Conservation (phyloP, 1,140 invertebrate species). For the Bombus soroeensis region DNA sequence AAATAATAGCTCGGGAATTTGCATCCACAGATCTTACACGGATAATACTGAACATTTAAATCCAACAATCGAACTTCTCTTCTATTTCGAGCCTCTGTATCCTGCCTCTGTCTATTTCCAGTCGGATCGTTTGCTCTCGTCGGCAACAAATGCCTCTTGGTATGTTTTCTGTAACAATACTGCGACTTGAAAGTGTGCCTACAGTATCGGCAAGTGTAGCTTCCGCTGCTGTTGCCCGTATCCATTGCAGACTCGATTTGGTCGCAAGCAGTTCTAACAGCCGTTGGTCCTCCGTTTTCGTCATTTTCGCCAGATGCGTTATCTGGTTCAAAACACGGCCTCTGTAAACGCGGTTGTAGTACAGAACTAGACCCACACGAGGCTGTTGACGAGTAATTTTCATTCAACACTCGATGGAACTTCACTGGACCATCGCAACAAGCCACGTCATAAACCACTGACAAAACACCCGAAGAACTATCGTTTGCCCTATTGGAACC, state of each 20-base stretch:
- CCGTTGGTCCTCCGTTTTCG: constrained; percentile 65
- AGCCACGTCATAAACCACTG: constrained; percentile 90
- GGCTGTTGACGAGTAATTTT: constrained; percentile 84
- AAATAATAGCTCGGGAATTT: constrained; percentile 97
- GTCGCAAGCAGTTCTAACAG: background rate
- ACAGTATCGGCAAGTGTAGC: constrained; percentile 89
- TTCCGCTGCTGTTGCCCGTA: constrained; percentile 51
- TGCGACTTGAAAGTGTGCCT: constrained; percentile 92
- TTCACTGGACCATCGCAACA: constrained; percentile 94
- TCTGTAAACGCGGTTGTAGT: constrained; percentile 34
- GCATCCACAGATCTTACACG: constrained; percentile 94
- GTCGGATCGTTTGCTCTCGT: constrained; percentile 61
- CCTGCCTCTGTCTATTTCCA: constrained; percentile 36
- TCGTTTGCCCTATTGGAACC: constrained; percentile 42
- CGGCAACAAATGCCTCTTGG: constrained; percentile 86
- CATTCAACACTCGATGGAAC: constrained; percentile 90
- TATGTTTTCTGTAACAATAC: constrained; percentile 92
- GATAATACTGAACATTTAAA: constrained; percentile 94
- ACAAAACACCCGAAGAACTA: constrained; percentile 41
- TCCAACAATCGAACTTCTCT: constrained; percentile 87
- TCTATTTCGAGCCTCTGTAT: constrained; percentile 58
- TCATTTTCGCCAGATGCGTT: constrained; percentile 71
- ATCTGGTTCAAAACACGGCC: constrained; percentile 52
- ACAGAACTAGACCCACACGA: constrained; percentile 51
- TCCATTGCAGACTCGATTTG: constrained; percentile 41